Evolutionary conservation across 1,140 invertebrate species (phyloP), one percentile per base, ranked within the genome.

Genomic region (Zaprionus camerounensis): DNA sequence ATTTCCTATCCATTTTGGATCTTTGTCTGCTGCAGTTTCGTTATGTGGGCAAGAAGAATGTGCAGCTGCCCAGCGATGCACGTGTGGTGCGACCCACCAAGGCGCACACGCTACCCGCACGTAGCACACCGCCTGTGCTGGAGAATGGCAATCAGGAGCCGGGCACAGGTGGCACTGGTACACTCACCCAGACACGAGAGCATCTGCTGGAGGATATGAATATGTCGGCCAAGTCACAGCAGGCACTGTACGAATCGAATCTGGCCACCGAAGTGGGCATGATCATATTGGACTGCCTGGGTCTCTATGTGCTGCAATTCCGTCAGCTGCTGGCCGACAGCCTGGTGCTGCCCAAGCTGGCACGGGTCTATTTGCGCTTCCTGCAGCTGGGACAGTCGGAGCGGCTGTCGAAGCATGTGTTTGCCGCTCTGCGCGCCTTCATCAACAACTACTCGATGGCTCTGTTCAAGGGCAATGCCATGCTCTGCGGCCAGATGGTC

Each of bases 301-400:
- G 97, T 63, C 93, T 98, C 7, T 98, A 98, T 92, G 96, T 96
- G 73, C 95, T 96, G 73, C 96, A 97, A 90, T 96, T 98, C 34
- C 92, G 95, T 31, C 94, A 95, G 64, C 94, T 95, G 72, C 93
- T 97, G 9, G 93, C 94, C 6, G 97, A 98, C 59, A 98, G 97
- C 86, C 91, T 95, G 7, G 94, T 97, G 41, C 97, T 96, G 95
- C 95, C 94, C 85, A 97, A 96, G 93, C 94, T 98, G 13, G 96
- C 97, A 68, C 95, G 95, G 56, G 95, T 98, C 34, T 98, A 98
- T 90, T 91, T 99, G n/a, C 95, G 95, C 5, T 96, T 98, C 79
- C 94, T 99, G 12, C 96, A 97, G 93, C 94, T 97, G 26, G 97
- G 97, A 4, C 98, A 99, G 91, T 98, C 98, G 31, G 98, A 99